Base-by-base conservation (phyloP, 2,888 invertebrate genomes). In the Cheiracanthium punctorium region DNA sequence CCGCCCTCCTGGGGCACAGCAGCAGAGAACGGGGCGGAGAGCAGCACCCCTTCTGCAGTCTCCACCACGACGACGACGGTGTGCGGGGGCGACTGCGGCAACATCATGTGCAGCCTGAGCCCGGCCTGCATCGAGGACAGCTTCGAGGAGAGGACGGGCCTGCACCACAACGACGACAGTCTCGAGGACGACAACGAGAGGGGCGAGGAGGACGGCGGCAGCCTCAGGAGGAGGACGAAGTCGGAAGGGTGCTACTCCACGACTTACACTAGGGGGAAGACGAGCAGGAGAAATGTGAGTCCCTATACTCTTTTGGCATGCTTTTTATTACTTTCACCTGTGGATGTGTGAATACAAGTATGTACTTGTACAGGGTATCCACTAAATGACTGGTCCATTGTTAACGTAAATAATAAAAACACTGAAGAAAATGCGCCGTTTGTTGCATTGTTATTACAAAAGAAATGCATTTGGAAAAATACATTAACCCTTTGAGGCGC, bases 51-150 rank as follows among this genome's bases (percentile, higher is more conserved):
- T 14, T 12, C 20, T 12, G 48, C 82, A 2, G 17, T 28, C 0
- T 48, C 30, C 24, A 33, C 65, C 0, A 17, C 75, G 1, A 14
- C 67, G 2, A 33, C 29, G 1, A 20, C 30, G 1, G 24, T 33
- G 0, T 87, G 86, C 41, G 76, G 81, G 0, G 86, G 86, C 0
- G 81, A 87, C 29, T 87, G 86, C n/a, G 86, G 86, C 5, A 87
- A 87, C 43, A 87, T 87, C 37, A 87, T 87, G 86, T 87, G 86
- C 64, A 81, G 86, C 14, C 73, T 87, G 14, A 87, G 76, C 10
- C 86, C 86, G 12, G 86, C 74, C 14, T 77, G 81, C 52, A 74
- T 87, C 10, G 86, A 87, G 1, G 80, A 87, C 8, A 52, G 20
- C 28, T 73, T 73, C 65, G 76, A 81, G 12, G 76, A 86, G 2